phyloP scores from a whole-genome alignment of 1,140 invertebrate species.

The Solenopsis fugax region DNA sequence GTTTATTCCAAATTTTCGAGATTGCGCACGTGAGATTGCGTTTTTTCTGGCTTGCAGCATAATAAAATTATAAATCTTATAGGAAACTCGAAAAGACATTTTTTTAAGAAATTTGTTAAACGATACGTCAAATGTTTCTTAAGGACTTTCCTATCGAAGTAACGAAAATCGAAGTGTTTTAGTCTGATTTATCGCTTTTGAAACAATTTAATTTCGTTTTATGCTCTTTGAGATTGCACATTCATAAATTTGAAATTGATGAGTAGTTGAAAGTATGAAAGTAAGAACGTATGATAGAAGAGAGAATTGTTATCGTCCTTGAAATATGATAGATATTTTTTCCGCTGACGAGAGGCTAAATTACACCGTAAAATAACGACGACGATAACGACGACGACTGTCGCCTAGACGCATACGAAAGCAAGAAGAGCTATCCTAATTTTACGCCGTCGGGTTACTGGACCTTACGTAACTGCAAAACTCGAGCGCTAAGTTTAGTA shows the following conservation, averaged over 20 bases:
- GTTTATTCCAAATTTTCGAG: not conserved
- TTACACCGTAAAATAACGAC: not conserved
- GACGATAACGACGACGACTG: not conserved
- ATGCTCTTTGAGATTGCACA: not conserved
- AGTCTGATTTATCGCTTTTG: not conserved
- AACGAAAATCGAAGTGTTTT: not conserved
- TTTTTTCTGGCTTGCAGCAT: not conserved
- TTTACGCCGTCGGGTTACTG: slow-evolving; percentile 82
- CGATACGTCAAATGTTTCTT: no score
- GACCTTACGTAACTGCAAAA: slow-evolving; percentile 82
- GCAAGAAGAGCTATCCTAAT: slow-evolving; percentile 78
- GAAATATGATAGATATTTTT: not conserved
- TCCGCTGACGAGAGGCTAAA: not conserved
- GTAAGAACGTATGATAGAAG: no score
- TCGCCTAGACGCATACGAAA: not conserved
- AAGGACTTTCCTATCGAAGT: not conserved
- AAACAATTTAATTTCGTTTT: not conserved
- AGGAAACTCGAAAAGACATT: not conserved
- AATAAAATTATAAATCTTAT: not conserved
- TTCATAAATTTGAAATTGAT: not conserved
- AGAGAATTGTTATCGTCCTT: not conserved
- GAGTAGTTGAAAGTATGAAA: not conserved
- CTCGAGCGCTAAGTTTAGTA: slow-evolving; percentile 75
- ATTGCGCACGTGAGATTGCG: not conserved
- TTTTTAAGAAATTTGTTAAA: not conserved